Conservation (phyloP, 1,140 invertebrate genomes). For the Ladona fulva region DNA sequence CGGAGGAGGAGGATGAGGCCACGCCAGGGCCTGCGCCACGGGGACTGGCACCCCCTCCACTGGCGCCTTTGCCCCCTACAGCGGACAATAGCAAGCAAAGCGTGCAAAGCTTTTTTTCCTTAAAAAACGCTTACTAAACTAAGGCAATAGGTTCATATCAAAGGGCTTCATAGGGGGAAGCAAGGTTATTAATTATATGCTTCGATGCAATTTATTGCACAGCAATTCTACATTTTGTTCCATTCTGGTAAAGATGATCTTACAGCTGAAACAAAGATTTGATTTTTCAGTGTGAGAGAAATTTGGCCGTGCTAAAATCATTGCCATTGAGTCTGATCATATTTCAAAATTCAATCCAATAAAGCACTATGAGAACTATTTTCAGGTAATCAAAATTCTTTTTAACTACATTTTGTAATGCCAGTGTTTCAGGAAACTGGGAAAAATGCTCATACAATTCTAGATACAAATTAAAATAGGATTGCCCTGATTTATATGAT, state of each 20-base stretch:
- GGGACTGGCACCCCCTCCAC: slow-evolving; percentile 7
- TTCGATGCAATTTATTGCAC: background rate
- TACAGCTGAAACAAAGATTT: background rate
- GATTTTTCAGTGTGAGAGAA: background rate
- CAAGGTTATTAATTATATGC: background rate
- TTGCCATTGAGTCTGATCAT: too few relatives aligned
- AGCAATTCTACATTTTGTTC: background rate
- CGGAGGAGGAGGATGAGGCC: slow-evolving; percentile 13
- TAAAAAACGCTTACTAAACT: background rate
- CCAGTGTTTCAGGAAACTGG: too few relatives aligned
- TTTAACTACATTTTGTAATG: too few relatives aligned
- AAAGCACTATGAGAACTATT: too few relatives aligned
- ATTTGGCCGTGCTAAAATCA: too few relatives aligned
- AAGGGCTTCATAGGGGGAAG: background rate
- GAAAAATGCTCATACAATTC: too few relatives aligned
- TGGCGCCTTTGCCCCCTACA: slow-evolving; percentile 38
- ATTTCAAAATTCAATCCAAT: too few relatives aligned
- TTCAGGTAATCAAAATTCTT: too few relatives aligned
- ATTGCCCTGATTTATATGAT: too few relatives aligned
- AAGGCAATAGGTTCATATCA: background rate
- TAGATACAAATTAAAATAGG: too few relatives aligned
- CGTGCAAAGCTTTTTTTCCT: background rate
- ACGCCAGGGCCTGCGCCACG: slow-evolving; percentile 19
- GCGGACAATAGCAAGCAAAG: slow-evolving; percentile 12
- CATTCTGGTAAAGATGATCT: background rate